phyloP scores from a whole-genome alignment of 2,888 invertebrate genomes.

The Zygothrica quintamaculata region DNA sequence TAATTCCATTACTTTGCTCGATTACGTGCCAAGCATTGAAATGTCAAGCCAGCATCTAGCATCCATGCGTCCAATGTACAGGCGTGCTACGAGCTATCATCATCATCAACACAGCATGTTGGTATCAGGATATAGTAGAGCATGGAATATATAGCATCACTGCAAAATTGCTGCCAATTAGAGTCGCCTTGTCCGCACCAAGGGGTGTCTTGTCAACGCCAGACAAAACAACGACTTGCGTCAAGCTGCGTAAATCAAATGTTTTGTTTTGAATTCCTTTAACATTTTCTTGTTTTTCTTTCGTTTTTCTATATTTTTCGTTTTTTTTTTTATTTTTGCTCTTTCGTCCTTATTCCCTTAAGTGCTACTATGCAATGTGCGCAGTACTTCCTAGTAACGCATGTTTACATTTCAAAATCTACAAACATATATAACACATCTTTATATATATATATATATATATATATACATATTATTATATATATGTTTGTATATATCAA shows the following conservation, averaged over 20 bases:
- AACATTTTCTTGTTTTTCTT: conserved; percentile 1
- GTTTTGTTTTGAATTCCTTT: conserved; percentile 41
- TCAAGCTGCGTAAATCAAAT: conserved; percentile 67
- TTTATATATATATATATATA: conserved; percentile 5
- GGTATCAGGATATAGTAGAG: conserved; percentile 18
- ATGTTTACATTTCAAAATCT: no score
- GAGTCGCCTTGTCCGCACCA: conserved; percentile 58
- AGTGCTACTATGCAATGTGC: conserved; percentile 7
- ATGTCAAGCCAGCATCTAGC: conserved; percentile 28
- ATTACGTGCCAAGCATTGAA: conserved; percentile 69
- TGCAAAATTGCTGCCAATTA: conserved; percentile 69
- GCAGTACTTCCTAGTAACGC: conserved; percentile 11
- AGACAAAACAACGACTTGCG: conserved; percentile 36
- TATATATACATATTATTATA: conserved; percentile 27
- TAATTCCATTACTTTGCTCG: conserved; percentile 70
- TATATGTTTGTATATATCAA: conserved; percentile 51
- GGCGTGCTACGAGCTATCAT: no score
- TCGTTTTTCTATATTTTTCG: conserved; percentile 16
- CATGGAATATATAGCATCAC: conserved; percentile 9
- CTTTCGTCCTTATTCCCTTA: conserved; percentile 4
- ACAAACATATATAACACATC: no score
- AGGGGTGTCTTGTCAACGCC: conserved; percentile 56
- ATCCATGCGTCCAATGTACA: no score
- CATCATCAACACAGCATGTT: conserved; percentile 23
- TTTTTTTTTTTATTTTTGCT: conserved; percentile 23